A percentile compares a stretch with the other conserved stretches of the same genome.
phyloP scores from a whole-genome alignment of 2,888 invertebrate species.

The Hedychridium roseum region DNA sequence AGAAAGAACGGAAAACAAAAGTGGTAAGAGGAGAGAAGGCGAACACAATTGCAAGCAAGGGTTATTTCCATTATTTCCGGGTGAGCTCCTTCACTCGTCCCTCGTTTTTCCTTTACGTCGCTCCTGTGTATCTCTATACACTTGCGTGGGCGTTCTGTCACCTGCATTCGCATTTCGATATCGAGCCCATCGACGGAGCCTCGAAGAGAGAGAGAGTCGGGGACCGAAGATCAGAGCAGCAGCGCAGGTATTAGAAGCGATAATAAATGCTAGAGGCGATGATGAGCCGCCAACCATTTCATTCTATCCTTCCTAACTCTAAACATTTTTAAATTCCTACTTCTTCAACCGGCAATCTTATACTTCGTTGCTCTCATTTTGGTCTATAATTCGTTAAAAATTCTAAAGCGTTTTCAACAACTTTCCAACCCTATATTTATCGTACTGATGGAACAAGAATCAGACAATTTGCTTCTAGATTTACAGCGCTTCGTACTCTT shows the following conservation, averaged over 20 bases:
- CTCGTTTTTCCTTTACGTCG: constrained; percentile 34
- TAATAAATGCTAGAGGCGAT: too few relatives aligned
- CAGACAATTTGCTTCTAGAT: too few relatives aligned
- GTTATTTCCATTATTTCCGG: constrained; percentile 48
- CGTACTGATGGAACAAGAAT: too few relatives aligned
- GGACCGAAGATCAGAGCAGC: constrained; percentile 60
- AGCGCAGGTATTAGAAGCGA: constrained; percentile 53
- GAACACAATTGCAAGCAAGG: constrained; percentile 57
- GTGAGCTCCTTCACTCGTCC: constrained; percentile 50
- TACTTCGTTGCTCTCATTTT: too few relatives aligned
- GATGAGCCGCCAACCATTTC: too few relatives aligned
- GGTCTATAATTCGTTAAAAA: too few relatives aligned
- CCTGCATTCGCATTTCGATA: constrained; percentile 11
- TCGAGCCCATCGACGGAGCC: constrained; percentile 51
- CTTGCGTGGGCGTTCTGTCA: background rate
- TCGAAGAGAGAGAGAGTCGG: constrained; percentile 62
- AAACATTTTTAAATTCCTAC: too few relatives aligned
- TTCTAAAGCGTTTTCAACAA: too few relatives aligned
- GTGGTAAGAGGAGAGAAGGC: constrained; percentile 31
- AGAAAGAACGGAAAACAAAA: background rate
- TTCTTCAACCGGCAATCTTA: too few relatives aligned
- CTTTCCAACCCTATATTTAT: too few relatives aligned
- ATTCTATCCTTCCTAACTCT: too few relatives aligned
- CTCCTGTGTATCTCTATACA: constrained; percentile 3
- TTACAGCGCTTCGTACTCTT: too few relatives aligned